Evolutionary conservation across 2,888 invertebrate genomes (phyloP), one percentile per base, ranked within the genome.

Genomic region (Cephalotes varians): DNA sequence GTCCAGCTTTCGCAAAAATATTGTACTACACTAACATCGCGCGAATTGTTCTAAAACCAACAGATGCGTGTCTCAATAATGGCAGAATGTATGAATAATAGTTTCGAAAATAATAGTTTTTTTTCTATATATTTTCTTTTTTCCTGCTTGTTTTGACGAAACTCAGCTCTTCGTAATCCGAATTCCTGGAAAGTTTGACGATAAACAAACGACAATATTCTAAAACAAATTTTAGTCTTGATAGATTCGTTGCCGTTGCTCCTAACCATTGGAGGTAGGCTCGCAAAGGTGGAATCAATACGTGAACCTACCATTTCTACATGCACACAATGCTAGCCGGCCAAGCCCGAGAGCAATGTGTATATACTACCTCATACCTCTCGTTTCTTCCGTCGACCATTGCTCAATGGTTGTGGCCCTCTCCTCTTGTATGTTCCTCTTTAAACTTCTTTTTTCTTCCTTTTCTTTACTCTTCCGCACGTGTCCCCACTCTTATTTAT

Each of bases 231-330:
- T 76, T 65, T 54, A 25, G 6, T 28, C 40, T 74, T 65, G 37
- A 67, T 85, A 65, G 58, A 31, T 79, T 65, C 44, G 72, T 82
- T 69, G 80, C 82, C 83, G 79, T 72, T 81, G 83, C 67, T 51
- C 40, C 80, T 74, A 82, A 60, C 83, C 81, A 67, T 56, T 79
- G 71, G 65, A 56, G 82, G 85, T 89, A 88, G 86, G 84, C 88
- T 87, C 83, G 80, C 85, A 86, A 84, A 85, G 86, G 85, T 86
- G 86, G 89, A 90, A 90, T 90, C 90, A 90, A 90, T 90, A 90
- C 88, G 81, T 82, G 90, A 88, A 85, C 86, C 86, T 84, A 83
- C 82, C 81, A 69, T 81, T 85, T 85, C 79, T 81, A 65, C 47
- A 56, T 79, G n/a, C n/a, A 76, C 71, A 67, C 73, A 81, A 74